Base-by-base conservation (phyloP, 1,140 invertebrate genomes). In the Drosophila lini region DNA sequence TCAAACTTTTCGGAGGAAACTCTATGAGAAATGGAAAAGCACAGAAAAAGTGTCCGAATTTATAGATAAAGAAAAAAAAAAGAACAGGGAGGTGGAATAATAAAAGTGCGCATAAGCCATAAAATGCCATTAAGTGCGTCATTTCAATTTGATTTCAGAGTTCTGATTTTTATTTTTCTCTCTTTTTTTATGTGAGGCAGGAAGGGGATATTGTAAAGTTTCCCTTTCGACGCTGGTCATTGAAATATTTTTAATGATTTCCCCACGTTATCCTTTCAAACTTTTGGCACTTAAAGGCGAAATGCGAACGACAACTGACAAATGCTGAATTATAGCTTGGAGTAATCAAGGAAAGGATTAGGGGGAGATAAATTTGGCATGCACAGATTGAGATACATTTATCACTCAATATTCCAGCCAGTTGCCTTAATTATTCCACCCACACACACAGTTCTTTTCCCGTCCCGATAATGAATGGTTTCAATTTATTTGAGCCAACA, bases 81-180 rank as follows among this genome's bases (percentile, higher is more conserved):
- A 13, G 25, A 15, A 5, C 50, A 9, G 32, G 50, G 69, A 75
- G 77, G 64, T 67, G 59, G 80, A 80, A 81, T 60, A 81, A 79
- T 78, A 86, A 82, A 88, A 88, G 40, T 80, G 75, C 67, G 70
- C 83, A 86, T 89, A 89, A 86, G 74, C 83, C 83, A 86, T 86
- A 86, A 77, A 86, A 86, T 80, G 71, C 80, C 80, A 86, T 86
- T 88, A 88, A 86, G 76, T 86, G 84, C 83, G 83, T 80, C 84
- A 84, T 89, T 88, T 89, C 83, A 89, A 84, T 89, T 84, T 90
- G 85, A 84, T 89, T 84, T 80, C 55, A 63, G 62, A 68, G 73
- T 59, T 71, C 31, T 50, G 59, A 67, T 76, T 76, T 75, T 67
- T 75, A 52, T 75, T 59, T 75, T 57, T 31, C 53, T 28, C 40